Base-by-base conservation (phyloP, 1,140 invertebrate species). In the Aphelenchoides avenae region DNA sequence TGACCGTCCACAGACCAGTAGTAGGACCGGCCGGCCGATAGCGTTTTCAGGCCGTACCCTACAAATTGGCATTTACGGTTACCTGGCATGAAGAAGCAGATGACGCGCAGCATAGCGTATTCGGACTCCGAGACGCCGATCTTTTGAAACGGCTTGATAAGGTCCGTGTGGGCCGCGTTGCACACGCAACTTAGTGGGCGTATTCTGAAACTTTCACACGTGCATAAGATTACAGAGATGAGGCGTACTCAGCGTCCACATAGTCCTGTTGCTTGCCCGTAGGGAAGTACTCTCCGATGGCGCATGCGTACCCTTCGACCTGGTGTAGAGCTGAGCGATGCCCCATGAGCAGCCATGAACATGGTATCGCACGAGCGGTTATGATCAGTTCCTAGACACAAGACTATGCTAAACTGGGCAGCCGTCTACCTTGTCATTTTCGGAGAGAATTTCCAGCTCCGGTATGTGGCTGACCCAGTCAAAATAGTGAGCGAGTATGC, bases 71-170 rank as follows among this genome's bases (percentile, higher is more conserved):
- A 11, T 29, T 61, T 43, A 43, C 13, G n/a, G 1, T 20, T 47
- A 65, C 59, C 59, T 41, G 59, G 62, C 18, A 65, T 34, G 34
- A 33, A 65, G 11, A 62, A 57, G 47, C 62, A 66, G 18, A 62
- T 29, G 13, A 65, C 52, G 24, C 62, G 26, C 22, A 62, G 24
- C n/a, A 62, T 7, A n/a, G 59, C 60, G 31, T 69, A 62, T 43
- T 62, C 59, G 15, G 27, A 30, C 22, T 46, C 30, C 15, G 59
- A 52, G n/a, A 62, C 58, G 18, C 56, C 58, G 15, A 58, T 29
- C 29, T 50, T n/a, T 29, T 64, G 40, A 5, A 58, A 66, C 11
- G 56, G 56, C 18, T 64, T 22, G 26, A 58, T 64, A 2, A 58
- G 29, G 26, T 58, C 56, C 18, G 34, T 50, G n/a, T 64, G 43